Evolutionary conservation across 2,113 vertebrate species (phyloP).

Genomic region (Conger conger): DNA sequence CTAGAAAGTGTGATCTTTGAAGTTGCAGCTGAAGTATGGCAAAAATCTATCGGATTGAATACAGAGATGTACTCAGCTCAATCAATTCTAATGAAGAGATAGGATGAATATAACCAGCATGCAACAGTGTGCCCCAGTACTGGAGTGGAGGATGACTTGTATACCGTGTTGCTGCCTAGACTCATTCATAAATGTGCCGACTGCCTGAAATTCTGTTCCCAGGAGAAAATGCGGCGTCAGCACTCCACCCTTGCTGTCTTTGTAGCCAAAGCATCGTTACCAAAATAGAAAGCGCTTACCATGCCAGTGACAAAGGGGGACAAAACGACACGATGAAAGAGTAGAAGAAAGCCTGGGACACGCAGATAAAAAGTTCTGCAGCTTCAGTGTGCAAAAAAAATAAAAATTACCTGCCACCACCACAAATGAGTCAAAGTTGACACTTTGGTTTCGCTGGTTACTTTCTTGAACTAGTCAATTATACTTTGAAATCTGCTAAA

Average conservation of each 20-base stretch:
- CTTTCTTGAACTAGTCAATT: neutral
- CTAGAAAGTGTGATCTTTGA: neutral
- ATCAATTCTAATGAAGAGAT: neutral
- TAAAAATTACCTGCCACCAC: neutral
- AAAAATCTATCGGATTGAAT: neutral
- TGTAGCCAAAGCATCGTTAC: constrained; percentile 41
- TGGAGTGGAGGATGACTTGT: neutral
- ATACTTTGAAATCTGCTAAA: neutral
- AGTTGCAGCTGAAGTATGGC: neutral
- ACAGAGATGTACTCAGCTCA: neutral
- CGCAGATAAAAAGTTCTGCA: neutral
- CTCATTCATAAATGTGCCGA: constrained; percentile 40
- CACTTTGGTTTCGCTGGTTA: neutral
- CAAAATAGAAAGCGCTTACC: constrained; percentile 53
- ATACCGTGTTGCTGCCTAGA: neutral
- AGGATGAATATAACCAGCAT: neutral
- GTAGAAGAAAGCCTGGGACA: neutral
- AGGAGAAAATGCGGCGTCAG: constrained; percentile 43
- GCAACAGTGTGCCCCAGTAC: neutral
- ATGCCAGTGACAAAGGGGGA: constrained; percentile 24
- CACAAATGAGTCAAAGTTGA: neutral
- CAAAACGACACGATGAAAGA: constrained; percentile 5
- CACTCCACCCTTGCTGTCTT: constrained; percentile 54
- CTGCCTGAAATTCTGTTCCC: constrained; percentile 41
- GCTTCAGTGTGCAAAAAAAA: neutral